Conservation (phyloP, 2,888 invertebrate species). For the Hetaerina titia region DNA sequence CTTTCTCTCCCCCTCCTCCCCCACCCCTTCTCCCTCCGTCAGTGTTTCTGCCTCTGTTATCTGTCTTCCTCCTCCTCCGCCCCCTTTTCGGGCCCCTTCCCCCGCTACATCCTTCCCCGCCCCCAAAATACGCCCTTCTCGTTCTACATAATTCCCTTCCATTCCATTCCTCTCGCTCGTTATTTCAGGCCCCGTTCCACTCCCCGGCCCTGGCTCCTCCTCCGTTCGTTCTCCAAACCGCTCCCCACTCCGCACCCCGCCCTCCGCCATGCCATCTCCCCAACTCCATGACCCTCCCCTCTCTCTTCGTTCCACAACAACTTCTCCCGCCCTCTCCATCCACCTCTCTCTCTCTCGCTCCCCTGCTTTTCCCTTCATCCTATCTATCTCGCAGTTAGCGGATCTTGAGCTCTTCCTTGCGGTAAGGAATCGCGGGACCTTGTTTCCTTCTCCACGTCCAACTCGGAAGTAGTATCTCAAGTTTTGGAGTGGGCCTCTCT, state of each 20-base stretch:
- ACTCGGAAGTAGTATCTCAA: conserved; percentile 67
- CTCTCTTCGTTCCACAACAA: conserved; percentile 4
- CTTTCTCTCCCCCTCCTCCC: not conserved
- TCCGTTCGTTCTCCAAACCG: not conserved
- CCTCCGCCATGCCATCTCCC: not conserved
- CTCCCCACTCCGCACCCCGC: not conserved
- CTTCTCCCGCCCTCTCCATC: not conserved
- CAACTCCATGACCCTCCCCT: not conserved
- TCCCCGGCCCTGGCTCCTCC: conserved; percentile 1
- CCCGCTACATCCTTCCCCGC: conserved; percentile 5
- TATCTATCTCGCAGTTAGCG: conserved; percentile 52
- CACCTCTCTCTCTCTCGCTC: not conserved
- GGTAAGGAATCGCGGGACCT: conserved; percentile 53
- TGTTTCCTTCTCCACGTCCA: conserved; percentile 52
- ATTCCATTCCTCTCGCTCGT: conserved; percentile 58
- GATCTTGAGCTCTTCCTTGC: conserved; percentile 59
- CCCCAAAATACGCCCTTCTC: conserved; percentile 17
- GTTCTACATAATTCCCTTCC: conserved; percentile 58
- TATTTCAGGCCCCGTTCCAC: conserved; percentile 21
- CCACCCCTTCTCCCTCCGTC: not conserved
- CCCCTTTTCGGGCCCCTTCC: not conserved
- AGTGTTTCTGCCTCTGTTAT: not conserved
- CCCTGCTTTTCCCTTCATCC: not conserved
- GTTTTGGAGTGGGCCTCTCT: conserved; percentile 55
- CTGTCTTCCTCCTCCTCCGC: conserved; percentile 38